Evolutionary conservation across 2,113 vertebrate genomes (phyloP).

Genomic region (Scomber japonicus): DNA sequence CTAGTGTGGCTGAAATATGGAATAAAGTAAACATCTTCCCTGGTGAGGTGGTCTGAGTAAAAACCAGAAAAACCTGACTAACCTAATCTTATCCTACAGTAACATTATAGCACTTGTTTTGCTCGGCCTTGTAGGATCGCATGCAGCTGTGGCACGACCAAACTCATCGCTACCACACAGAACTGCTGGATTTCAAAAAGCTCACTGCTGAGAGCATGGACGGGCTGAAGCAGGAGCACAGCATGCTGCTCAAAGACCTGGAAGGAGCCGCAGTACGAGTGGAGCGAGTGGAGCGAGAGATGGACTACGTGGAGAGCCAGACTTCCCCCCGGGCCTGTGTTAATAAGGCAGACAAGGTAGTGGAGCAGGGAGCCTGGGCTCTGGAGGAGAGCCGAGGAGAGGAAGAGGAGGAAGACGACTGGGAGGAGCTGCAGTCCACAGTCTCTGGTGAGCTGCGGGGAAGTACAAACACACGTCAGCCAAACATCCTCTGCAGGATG

Average conservation of each 20-base stretch:
- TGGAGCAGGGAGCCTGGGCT: constrained; percentile 87
- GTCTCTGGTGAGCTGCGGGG: constrained; percentile 88
- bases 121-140: constrained; percentile 85
- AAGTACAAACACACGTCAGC: constrained; percentile 7
- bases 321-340: constrained; percentile 90
- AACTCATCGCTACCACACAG: constrained; percentile 88
- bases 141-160: constrained; percentile 94
- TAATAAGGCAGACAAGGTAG: constrained; percentile 88
- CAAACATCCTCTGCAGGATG: not conserved
- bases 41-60: not conserved
- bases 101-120: constrained; percentile 6
- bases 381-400: constrained; percentile 86
- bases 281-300: constrained; percentile 91
- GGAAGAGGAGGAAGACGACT: constrained; percentile 87
- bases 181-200: constrained; percentile 93
- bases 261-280: constrained; percentile 84
- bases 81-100: not conserved
- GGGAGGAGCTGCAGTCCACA: constrained; percentile 87
- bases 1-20: not conserved
- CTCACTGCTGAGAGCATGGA: constrained; percentile 88
- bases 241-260: constrained; percentile 84
- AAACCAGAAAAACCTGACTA: not conserved
- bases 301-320: constrained; percentile 92
- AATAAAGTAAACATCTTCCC: not conserved
- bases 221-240: constrained; percentile 87